These are phyloP conservation scores for Astreopora myriophthalma DNA, from an alignment of 64 coral and sea anemone genomes.

Conservation along the genomic window DNA sequence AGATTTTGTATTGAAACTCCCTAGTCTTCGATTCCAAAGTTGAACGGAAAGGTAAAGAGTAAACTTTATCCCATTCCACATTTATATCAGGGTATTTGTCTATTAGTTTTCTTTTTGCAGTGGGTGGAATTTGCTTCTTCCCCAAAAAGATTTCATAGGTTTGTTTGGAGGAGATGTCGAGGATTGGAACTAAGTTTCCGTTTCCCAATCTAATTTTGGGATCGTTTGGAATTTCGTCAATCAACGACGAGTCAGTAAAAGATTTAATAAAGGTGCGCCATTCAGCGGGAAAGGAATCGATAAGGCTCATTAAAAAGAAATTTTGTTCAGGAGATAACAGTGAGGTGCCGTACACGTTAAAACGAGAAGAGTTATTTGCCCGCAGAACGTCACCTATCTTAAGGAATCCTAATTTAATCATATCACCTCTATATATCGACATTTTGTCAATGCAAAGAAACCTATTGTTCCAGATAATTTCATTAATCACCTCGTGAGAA, in stretches of 20 bases:
- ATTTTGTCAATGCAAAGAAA: background rate
- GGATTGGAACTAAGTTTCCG: background rate
- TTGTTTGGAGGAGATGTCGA: background rate
- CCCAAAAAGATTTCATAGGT: background rate
- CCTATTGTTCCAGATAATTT: background rate
- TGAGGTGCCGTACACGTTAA: background rate
- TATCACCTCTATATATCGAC: background rate
- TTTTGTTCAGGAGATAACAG: background rate
- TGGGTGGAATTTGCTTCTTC: background rate
- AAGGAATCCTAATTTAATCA: background rate
- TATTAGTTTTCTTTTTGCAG: background rate
- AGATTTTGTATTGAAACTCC: background rate
- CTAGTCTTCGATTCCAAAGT: background rate
- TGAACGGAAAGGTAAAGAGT: background rate
- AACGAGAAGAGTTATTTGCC: background rate
- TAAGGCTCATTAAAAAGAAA: background rate
- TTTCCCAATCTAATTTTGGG: background rate
- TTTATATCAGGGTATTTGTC: background rate
- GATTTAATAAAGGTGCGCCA: background rate
- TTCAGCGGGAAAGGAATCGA: background rate
- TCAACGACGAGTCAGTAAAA: background rate
- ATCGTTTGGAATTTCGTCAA: background rate
- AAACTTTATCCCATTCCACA: background rate
- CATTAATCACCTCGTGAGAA: background rate
- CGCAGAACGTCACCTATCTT: background rate